Evolutionary conservation across 2,797 vertebrate species (phyloP).

Genomic region (Leontopithecus rosalia): DNA sequence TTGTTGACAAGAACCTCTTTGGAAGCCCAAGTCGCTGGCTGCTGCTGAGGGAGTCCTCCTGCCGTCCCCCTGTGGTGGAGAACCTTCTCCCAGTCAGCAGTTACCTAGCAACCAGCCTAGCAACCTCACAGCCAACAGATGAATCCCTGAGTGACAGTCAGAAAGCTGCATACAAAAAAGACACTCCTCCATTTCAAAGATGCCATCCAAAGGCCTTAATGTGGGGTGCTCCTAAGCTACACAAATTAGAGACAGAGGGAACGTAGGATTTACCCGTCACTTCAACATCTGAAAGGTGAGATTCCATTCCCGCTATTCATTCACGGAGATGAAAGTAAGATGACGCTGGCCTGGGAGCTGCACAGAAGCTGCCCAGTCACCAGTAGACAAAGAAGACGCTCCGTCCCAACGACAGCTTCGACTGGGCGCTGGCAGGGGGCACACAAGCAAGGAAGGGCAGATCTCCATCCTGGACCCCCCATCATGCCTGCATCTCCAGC

Average conservation of each 20-base stretch:
- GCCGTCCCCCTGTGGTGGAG: conserved; percentile 62
- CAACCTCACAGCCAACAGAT: conserved; percentile 80
- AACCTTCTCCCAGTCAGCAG: conserved; percentile 77
- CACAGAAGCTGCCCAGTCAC: accelerated
- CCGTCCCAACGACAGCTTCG: not conserved
- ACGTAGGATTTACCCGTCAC: not conserved
- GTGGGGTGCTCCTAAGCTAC: not conserved
- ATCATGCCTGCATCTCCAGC: not conserved
- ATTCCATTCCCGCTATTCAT: not conserved
- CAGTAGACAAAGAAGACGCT: accelerated
- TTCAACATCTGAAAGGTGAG: not conserved
- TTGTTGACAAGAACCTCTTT: conserved; percentile 44
- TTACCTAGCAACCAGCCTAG: conserved; percentile 89
- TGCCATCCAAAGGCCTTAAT: conserved; percentile 43
- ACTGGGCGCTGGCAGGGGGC: not conserved
- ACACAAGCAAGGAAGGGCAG: no score
- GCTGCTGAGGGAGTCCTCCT: conserved; percentile 65
- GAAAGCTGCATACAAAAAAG: conserved; percentile 68
- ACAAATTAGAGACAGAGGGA: not conserved
- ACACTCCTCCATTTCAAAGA: conserved; percentile 60
- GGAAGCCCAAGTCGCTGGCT: conserved; percentile 52
- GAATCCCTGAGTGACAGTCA: conserved; percentile 73
- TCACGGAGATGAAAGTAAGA: accelerated
- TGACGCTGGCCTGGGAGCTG: not conserved
- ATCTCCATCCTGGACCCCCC: not conserved